phyloP scores from a whole-genome alignment of 2,113 vertebrate genomes.

The Crotalus helleri region DNA sequence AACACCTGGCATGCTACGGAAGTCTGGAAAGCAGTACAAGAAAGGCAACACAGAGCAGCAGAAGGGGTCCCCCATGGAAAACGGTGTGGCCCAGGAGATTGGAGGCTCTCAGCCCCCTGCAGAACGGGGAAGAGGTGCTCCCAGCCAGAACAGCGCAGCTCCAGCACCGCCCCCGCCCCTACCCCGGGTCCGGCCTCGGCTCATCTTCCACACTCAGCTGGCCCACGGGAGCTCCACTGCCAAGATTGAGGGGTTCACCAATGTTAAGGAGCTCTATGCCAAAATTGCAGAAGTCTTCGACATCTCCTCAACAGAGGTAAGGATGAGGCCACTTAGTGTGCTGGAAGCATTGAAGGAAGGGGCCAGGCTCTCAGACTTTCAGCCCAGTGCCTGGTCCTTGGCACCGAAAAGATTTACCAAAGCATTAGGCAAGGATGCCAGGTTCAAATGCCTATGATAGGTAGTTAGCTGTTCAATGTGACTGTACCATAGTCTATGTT shows the following conservation, averaged over 20 bases:
- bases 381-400: background rate
- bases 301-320: constrained; percentile 94
- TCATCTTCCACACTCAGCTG: constrained; percentile 94
- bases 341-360: background rate
- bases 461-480: background rate
- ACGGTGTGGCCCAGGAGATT: constrained; percentile 53
- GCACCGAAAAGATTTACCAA: background rate
- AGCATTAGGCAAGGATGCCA: background rate
- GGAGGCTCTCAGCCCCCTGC: background rate
- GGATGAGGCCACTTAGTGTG: background rate
- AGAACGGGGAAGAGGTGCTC: constrained; percentile 14
- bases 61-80: constrained; percentile 19
- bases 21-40: constrained; percentile 56
- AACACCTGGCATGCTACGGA: constrained; percentile 50
- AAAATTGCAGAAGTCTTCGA: constrained; percentile 95
- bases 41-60: constrained; percentile 59
- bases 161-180: constrained; percentile 58
- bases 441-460: background rate
- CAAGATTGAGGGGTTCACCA: constrained; percentile 93
- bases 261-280: constrained; percentile 93
- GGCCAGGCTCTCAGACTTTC: background rate
- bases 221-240: constrained; percentile 93
- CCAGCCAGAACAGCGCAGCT: background rate
- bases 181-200: constrained; percentile 75
- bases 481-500: background rate